Base-by-base conservation (phyloP, 92 coral and sea anemone species). In the Parazoanthus darwini region DNA sequence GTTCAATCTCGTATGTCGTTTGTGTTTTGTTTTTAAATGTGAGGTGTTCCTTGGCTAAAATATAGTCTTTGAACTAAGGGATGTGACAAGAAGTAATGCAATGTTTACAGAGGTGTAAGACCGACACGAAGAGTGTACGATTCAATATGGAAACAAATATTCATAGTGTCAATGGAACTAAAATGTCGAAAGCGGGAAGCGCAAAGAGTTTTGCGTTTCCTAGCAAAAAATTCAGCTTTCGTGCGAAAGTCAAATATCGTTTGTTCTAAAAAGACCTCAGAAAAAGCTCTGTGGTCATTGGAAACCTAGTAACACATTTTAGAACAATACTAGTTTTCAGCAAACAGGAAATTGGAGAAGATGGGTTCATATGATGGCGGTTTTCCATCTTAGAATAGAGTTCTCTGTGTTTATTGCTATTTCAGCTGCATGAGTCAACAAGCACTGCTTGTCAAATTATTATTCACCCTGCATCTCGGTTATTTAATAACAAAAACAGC, bases 341-440 rank as follows among this genome's bases (percentile, higher is more conserved):
- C 66, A 84, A 70, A 82, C 79, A 44, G 87, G 87, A 84, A 84
- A 84, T 84, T 29, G 77, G 48, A 22, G 18, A 71, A 84, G 70
- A 68, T n/a, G 35, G 63, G 22, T 26, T 50, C 23, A n/a, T 44
- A 54, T 5, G 65, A 84, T 8, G 51, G 78, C 87, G 74, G 44
- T 20, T 67, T 15, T 29, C 79, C 13, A 56, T 29, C 46, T 14
- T 14, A 16, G 39, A 71, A 16, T 18, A 22, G 46, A 84, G 38
- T 70, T 71, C 48, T 70, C 23, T 44, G 71, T 51, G 70, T 71
- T 84, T 71, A 67, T 71, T 71, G 67, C 67, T 25, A 33, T 70
- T 83, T 35, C 79, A 63, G 70, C 83, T 79, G 83, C 23, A 8
- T 25, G 67, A 83, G 77, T 67, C 78, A 84, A 33, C 59, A 20